phyloP scores from a whole-genome alignment of 2,113 vertebrate species.

The Macrotus californicus region DNA sequence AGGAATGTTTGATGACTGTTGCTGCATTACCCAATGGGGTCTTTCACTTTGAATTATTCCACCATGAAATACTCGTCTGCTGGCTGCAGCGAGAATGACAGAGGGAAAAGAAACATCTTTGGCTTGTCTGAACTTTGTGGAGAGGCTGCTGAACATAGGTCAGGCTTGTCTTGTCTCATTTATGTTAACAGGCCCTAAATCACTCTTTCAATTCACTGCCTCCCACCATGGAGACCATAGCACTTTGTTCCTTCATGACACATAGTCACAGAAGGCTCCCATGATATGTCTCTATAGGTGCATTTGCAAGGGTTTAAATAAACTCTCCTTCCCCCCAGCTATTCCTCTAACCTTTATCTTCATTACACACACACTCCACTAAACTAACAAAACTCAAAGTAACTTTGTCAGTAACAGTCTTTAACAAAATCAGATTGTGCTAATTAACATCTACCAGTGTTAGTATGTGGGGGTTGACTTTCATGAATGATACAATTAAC shows the following conservation, averaged over 20 bases:
- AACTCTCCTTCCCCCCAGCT: neutral
- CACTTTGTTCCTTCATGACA: slow-evolving; percentile 30
- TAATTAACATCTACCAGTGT: slow-evolving; percentile 10
- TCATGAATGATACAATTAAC: neutral
- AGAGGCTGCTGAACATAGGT: slow-evolving; percentile 59
- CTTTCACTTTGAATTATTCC: slow-evolving; percentile 65
- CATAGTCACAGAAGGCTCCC: slow-evolving; percentile 17
- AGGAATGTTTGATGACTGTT: slow-evolving; percentile 50
- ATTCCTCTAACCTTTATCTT: neutral
- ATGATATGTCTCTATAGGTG: neutral
- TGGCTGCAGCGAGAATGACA: slow-evolving; percentile 64
- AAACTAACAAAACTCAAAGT: slow-evolving; percentile 2
- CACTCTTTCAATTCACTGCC: slow-evolving; percentile 63
- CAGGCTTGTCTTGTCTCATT: slow-evolving; percentile 73
- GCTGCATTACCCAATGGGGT: slow-evolving; percentile 58
- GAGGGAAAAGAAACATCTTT: slow-evolving; percentile 74
- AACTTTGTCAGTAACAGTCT: neutral
- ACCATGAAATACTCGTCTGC: slow-evolving; percentile 71
- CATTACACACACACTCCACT: neutral
- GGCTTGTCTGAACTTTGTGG: slow-evolving; percentile 73
- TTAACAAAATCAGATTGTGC: neutral
- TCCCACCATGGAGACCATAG: slow-evolving; percentile 57
- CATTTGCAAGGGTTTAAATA: neutral
- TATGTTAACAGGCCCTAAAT: slow-evolving; percentile 67
- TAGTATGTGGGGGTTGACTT: neutral